These are phyloP conservation scores for Pterostichus madidus DNA, from an alignment of 2,888 invertebrate species.

Conservation along the genomic window DNA sequence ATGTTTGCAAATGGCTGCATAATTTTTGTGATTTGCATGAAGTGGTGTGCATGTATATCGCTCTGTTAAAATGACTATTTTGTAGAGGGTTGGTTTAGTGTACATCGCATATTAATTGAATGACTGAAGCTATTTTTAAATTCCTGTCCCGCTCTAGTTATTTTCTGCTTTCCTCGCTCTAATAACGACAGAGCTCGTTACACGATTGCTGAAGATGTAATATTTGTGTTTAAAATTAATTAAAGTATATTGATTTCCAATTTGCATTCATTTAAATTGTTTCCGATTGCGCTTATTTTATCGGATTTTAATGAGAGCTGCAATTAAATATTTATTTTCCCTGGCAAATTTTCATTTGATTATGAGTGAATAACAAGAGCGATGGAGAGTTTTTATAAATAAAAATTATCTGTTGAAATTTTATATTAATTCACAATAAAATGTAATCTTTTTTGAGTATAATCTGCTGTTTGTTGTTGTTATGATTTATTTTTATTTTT, in stretches of 20 bases:
- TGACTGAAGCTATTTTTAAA: constrained; percentile 30
- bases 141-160: constrained; percentile 13
- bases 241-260: constrained; percentile 28
- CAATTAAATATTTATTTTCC: constrained; percentile 41
- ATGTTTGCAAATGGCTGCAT: neutral
- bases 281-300: constrained; percentile 11
- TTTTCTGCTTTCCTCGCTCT: constrained; percentile 15
- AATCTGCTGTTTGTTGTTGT: no score
- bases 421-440: no score
- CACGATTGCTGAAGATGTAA: neutral
- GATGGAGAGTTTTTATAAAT: no score
- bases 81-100: neutral
- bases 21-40: neutral
- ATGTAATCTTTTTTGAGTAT: no score
- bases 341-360: constrained; percentile 5
- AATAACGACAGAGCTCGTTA: constrained; percentile 29
- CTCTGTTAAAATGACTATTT: neutral
- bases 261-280: constrained; percentile 18
- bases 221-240: constrained; percentile 34
- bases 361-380: neutral
- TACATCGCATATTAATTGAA: constrained; percentile 29
- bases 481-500: no score
- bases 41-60: neutral
- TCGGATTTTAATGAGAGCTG: constrained; percentile 15
- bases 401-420: no score